phyloP scores from a whole-genome alignment of 2,888 invertebrate species.

The Leucophenga montana region DNA sequence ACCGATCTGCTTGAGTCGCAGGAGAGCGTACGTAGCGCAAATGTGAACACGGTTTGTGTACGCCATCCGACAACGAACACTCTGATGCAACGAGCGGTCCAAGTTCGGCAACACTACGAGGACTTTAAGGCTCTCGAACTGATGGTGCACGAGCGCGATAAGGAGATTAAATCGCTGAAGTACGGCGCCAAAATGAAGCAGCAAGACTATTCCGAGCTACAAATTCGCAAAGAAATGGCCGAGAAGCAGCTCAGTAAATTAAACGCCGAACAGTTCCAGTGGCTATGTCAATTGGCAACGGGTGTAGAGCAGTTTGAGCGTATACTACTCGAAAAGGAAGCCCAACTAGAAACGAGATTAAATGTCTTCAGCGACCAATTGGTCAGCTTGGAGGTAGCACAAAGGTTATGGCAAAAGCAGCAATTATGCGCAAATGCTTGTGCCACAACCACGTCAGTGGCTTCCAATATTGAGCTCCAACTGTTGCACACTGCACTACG shows the following conservation, averaged over 20 bases:
- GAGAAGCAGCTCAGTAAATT: conserved; percentile 87
- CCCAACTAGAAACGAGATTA: conserved; percentile 73
- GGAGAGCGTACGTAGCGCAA: conserved; percentile 81
- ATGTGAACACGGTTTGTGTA: conserved; percentile 72
- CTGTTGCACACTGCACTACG: conserved; percentile 62
- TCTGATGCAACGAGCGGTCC: conserved; percentile 85
- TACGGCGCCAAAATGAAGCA: conserved; percentile 91
- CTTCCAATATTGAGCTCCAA: conserved; percentile 54
- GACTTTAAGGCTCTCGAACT: conserved; percentile 90
- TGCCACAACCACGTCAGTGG: conserved; percentile 62
- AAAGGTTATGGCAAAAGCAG: conserved; percentile 88
- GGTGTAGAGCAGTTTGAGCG: conserved; percentile 82
- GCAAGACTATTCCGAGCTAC: conserved; percentile 92
- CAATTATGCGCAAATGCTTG: conserved; percentile 74
- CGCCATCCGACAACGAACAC: conserved; percentile 78
- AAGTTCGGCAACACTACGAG: conserved; percentile 92
- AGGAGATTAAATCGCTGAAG: conserved; percentile 90
- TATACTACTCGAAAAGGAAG: conserved; percentile 86
- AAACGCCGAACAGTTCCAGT: conserved; percentile 66
- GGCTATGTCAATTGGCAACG: conserved; percentile 50
- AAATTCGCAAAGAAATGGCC: conserved; percentile 90
- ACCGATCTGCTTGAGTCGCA: conserved; percentile 85
- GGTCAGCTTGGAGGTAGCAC: conserved; percentile 88
- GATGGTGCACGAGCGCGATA: conserved; percentile 91
- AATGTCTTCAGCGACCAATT: conserved; percentile 95